These are phyloP conservation scores for Metellina segmentata DNA, from an alignment of 2,888 invertebrate species.

Conservation along the genomic window DNA sequence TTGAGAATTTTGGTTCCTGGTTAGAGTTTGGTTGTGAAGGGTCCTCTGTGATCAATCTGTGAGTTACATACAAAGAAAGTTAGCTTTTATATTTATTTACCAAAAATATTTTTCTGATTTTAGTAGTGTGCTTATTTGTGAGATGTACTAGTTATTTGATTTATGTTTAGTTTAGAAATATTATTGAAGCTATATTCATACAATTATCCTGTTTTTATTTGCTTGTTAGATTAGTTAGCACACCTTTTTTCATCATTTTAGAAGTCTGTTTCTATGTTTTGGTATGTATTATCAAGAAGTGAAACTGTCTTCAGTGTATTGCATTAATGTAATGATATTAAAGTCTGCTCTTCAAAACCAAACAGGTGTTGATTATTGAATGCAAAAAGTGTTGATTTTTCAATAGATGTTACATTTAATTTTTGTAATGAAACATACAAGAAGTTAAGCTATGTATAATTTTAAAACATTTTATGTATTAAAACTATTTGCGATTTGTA, in stretches of 20 bases:
- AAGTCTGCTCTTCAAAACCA: constrained; percentile 7
- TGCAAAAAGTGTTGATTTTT: neutral
- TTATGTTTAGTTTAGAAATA: neutral
- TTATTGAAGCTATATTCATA: neutral
- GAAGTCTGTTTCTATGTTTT: neutral
- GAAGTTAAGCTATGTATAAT: too few species aligned
- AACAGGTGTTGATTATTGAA: neutral
- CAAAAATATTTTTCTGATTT: neutral
- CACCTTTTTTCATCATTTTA: neutral
- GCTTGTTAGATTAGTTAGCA: neutral
- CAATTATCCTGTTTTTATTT: neutral
- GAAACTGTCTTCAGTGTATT: constrained; percentile 6
- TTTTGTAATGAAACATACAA: too few species aligned
- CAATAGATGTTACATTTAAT: too few species aligned
- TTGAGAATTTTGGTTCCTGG: neutral
- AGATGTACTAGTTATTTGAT: neutral
- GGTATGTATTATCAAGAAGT: neutral
- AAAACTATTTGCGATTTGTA: too few species aligned
- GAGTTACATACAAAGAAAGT: neutral
- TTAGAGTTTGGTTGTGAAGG: neutral
- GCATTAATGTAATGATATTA: constrained; percentile 23
- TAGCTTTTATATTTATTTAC: neutral
- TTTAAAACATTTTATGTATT: too few species aligned
- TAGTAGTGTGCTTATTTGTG: neutral
- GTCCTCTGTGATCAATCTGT: neutral